Evolutionary conservation across 2,888 invertebrate species (phyloP).

Genomic region (Drosophila ezoana): DNA sequence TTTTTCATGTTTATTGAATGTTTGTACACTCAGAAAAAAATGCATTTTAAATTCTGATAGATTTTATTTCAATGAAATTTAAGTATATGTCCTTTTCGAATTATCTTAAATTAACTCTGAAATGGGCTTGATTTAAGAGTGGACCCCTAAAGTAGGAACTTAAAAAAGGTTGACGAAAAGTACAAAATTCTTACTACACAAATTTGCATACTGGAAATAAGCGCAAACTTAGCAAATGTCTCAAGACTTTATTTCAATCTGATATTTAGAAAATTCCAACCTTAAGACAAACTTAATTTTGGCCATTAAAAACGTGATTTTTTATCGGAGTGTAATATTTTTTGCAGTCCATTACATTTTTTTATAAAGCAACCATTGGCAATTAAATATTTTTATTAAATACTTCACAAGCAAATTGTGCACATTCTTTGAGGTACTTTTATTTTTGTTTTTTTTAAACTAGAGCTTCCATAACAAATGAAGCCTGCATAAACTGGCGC

Average conservation of each 20-base stretch:
- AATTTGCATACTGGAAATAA: too few species aligned
- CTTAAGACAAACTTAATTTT: too few species aligned
- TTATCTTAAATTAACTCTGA: too few species aligned
- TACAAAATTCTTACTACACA: too few species aligned
- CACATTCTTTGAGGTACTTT: not conserved
- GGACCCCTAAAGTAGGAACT: too few species aligned
- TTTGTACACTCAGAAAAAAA: slow-evolving; percentile 1
- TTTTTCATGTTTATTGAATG: slow-evolving; percentile 26
- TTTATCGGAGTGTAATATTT: not conserved
- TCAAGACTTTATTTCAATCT: too few species aligned
- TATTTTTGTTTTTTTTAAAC: not conserved
- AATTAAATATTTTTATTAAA: slow-evolving; percentile 28
- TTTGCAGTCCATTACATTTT: not conserved
- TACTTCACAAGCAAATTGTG: not conserved
- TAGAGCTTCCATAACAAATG: not conserved
- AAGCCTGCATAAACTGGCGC: slow-evolving; percentile 34
- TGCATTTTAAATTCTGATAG: not conserved
- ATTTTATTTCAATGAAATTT: too few species aligned
- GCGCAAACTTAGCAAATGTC: too few species aligned
- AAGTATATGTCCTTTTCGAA: too few species aligned
- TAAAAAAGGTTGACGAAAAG: too few species aligned
- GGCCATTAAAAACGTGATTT: not conserved
- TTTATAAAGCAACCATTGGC: slow-evolving; percentile 1
- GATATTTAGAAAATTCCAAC: too few species aligned
- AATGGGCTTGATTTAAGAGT: too few species aligned